phyloP scores from a whole-genome alignment of 2,888 invertebrate species.

The Eulithis prunata region DNA sequence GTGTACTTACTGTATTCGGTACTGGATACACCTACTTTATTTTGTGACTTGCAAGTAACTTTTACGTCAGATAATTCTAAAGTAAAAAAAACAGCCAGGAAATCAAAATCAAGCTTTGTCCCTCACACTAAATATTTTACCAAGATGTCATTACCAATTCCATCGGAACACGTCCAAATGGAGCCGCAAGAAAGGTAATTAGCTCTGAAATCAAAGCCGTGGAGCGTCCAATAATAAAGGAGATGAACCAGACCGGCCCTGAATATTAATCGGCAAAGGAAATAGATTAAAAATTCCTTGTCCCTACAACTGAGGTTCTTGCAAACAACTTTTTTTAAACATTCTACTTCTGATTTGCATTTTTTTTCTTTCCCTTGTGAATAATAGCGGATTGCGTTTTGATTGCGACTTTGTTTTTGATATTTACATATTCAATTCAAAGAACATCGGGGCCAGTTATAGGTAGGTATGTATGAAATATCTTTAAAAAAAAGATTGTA shows the following conservation, averaged over 20 bases:
- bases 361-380: slow-evolving; percentile 79
- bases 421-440: slow-evolving; percentile 25
- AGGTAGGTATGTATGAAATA: no score
- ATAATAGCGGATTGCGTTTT: slow-evolving; percentile 75
- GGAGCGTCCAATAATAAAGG: slow-evolving; percentile 79
- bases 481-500: no score
- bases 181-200: slow-evolving; percentile 74
- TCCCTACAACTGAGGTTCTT: slow-evolving; percentile 73
- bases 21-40: no score
- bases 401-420: slow-evolving; percentile 50
- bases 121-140: slow-evolving; percentile 15
- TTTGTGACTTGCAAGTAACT: no score
- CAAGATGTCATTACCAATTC: slow-evolving; percentile 36
- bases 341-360: slow-evolving; percentile 75
- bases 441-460: background rate
- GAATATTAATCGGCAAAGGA: slow-evolving; percentile 84
- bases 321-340: slow-evolving; percentile 82
- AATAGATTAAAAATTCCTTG: slow-evolving; percentile 85
- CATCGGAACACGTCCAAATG: slow-evolving; percentile 44
- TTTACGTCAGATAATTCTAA: no score
- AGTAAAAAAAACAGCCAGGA: background rate
- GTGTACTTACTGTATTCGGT: no score
- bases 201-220: slow-evolving; percentile 78
- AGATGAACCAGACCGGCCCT: slow-evolving; percentile 84
- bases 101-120: background rate